phyloP scores from a whole-genome alignment of 2,888 invertebrate genomes.

The Parnassius mnemosyne region DNA sequence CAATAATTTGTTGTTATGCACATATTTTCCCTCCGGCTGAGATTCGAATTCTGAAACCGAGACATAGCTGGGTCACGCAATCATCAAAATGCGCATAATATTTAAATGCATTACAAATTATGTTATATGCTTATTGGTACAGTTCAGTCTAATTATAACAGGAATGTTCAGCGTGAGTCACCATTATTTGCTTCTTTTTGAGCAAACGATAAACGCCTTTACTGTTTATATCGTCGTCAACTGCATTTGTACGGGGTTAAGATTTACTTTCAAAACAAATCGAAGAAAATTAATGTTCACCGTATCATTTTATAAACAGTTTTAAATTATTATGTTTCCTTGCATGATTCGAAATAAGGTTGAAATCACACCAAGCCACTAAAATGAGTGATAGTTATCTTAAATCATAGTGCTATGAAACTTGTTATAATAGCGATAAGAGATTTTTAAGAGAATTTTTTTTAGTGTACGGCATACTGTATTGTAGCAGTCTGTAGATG shows the following conservation, averaged over 20 bases:
- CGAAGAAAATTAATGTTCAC: constrained; percentile 21
- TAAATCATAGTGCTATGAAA: too few relatives aligned
- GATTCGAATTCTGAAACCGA: too few relatives aligned
- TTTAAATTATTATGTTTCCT: constrained; percentile 22
- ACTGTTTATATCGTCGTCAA: constrained; percentile 14
- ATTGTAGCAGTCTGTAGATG: neutral
- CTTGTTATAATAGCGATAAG: too few relatives aligned
- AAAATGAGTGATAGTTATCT: too few relatives aligned
- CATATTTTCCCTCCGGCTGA: too few relatives aligned
- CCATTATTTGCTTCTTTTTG: neutral
- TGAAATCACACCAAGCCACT: neutral
- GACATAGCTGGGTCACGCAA: neutral
- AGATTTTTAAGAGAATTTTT: too few relatives aligned
- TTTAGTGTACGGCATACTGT: neutral
- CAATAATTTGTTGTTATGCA: too few relatives aligned
- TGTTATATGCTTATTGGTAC: neutral
- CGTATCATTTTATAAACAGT: constrained; percentile 8
- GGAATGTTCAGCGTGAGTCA: neutral
- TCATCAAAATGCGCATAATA: neutral
- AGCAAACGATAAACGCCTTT: constrained; percentile 9
- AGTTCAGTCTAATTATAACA: neutral
- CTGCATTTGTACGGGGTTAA: constrained; percentile 7
- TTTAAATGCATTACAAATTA: neutral
- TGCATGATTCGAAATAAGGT: constrained; percentile 16
- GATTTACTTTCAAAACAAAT: constrained; percentile 25